A percentile compares a stretch with the other conserved stretches of the same genome.
Evolutionary conservation across 2,888 invertebrate genomes (phyloP).

Genomic region (Dolichomitus sp.): DNA sequence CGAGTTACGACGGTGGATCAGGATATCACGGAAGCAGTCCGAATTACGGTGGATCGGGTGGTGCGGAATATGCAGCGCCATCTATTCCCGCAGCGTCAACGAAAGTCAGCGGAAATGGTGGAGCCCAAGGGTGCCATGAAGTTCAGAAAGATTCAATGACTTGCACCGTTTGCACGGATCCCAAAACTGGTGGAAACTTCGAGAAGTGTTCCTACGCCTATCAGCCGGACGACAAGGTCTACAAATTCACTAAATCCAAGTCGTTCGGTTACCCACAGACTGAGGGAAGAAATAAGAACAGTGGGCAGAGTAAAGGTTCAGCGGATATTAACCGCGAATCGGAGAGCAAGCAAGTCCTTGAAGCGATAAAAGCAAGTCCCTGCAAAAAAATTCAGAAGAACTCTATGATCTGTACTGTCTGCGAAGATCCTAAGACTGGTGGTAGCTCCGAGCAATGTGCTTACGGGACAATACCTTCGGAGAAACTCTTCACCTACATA

Average conservation of each 20-base stretch:
- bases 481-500: conserved; percentile 4
- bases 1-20: neutral
- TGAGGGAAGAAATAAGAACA: neutral
- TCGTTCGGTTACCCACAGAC: conserved; percentile 77
- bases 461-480: conserved; percentile 86
- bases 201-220: conserved; percentile 88
- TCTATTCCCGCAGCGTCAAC: conserved; percentile 71
- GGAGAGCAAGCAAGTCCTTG: conserved; percentile 24
- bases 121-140: conserved; percentile 60
- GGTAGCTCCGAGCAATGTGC: conserved; percentile 94
- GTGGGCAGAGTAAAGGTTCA: conserved; percentile 83
- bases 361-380: conserved; percentile 28
- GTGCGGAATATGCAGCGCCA: conserved; percentile 19
- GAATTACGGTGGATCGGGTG: neutral
- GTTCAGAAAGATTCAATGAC: conserved; percentile 85
- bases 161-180: conserved; percentile 88
- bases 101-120: conserved; percentile 78
- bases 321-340: neutral
- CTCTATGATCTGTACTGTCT: conserved; percentile 91
- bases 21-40: conserved; percentile 1
- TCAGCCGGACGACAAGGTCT: conserved; percentile 84
- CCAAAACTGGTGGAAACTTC: conserved; percentile 87
- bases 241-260: conserved; percentile 80
- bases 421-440: conserved; percentile 91
- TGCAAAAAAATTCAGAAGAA: conserved; percentile 88